phyloP scores from a whole-genome alignment of 2,888 invertebrate genomes.

The Ornithoptera alexandrae region DNA sequence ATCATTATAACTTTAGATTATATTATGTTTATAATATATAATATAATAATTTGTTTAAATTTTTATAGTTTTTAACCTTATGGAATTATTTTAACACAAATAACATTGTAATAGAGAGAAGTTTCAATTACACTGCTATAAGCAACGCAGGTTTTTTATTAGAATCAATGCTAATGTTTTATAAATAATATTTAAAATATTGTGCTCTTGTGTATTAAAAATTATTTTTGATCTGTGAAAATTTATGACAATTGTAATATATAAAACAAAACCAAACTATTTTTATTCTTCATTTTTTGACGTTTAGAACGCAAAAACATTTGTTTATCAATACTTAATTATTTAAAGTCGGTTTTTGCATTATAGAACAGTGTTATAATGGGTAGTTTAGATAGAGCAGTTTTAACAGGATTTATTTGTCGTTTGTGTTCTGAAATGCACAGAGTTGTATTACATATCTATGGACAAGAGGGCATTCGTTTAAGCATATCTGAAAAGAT shows the following conservation, averaged over 20 bases:
- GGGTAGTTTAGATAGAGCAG: conserved; percentile 91
- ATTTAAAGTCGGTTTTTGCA: background rate
- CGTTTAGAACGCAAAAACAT: background rate
- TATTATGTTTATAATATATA: no score
- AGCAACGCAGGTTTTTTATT: no score
- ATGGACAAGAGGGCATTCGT: conserved; percentile 88
- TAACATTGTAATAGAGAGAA: no score
- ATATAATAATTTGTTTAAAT: no score
- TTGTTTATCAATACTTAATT: background rate
- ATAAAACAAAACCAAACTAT: conserved; percentile 25
- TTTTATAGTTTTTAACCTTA: no score
- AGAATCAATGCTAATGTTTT: no score
- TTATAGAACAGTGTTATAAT: conserved; percentile 61
- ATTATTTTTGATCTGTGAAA: background rate
- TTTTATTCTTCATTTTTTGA: conserved; percentile 6
- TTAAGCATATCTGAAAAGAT: conserved; percentile 89
- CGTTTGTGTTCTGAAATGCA: conserved; percentile 93
- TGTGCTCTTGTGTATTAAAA: no score
- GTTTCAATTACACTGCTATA: no score
- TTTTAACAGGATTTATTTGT: conserved; percentile 91
- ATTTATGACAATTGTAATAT: background rate
- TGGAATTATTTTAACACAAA: no score
- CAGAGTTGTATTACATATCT: conserved; percentile 89
- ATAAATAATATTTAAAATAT: no score
- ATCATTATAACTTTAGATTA: no score